These are phyloP conservation scores for Poecile montanus DNA, from an alignment of 2,797 vertebrate species.

Conservation along the genomic window DNA sequence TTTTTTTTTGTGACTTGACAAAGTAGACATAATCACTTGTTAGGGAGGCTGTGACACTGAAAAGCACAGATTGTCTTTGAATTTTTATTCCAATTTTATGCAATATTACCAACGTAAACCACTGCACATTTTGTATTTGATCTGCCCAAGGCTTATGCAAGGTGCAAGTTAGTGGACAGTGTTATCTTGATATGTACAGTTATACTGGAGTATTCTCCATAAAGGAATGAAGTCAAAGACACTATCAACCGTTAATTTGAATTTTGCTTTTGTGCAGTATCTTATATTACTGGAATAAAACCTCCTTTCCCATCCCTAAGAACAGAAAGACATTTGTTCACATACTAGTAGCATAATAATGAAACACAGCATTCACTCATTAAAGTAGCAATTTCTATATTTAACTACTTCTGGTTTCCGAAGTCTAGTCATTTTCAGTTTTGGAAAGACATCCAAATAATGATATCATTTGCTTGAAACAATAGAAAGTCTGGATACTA, in stretches of 20 bases:
- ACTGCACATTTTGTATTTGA: not conserved
- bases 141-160: not conserved
- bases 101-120: not conserved
- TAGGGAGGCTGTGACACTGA: not conserved
- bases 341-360: constrained; percentile 42
- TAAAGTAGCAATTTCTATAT: constrained; percentile 66
- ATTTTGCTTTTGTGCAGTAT: constrained; percentile 22
- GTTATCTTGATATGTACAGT: not conserved
- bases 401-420: constrained; percentile 56
- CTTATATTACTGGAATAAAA: constrained; percentile 47
- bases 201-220: not conserved
- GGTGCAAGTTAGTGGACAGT: not conserved
- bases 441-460: constrained; percentile 66
- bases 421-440: constrained; percentile 59
- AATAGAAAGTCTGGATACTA: constrained; percentile 73
- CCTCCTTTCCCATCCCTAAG: constrained; percentile 19
- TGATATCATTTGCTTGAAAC: constrained; percentile 71
- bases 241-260: not conserved
- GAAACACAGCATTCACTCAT: constrained; percentile 47
- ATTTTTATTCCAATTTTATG: not conserved
- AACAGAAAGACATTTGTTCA: constrained; percentile 65
- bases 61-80: not conserved
- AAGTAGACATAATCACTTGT: not conserved
- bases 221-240: constrained; percentile 6
- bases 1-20: not conserved